Base-by-base conservation (phyloP, 2,113 vertebrate species). In the Menura novaehollandiae region DNA sequence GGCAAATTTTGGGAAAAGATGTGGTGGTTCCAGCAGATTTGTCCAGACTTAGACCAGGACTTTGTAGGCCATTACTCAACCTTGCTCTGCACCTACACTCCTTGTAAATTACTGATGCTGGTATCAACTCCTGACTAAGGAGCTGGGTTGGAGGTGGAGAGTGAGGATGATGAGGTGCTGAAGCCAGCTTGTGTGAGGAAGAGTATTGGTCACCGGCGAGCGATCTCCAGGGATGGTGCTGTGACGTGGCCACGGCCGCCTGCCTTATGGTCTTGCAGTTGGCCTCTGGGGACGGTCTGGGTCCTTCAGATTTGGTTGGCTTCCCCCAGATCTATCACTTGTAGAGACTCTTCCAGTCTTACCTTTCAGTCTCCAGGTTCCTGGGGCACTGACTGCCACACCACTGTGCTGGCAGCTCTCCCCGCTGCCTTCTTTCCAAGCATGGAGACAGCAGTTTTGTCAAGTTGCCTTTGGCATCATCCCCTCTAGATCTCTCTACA, bases 351-450 rank as follows among this genome's bases (percentile, higher is more conserved):
- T 73, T 68, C 37, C 23, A 49, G 22, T 43, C n/a, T 51, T 15
- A 6, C 4, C 20, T 73, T 37, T 46, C 15, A 81, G 66, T 56
- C 17, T 17, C 52, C 0, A 0, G 15, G 24, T 44, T 13, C 32
- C 21, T 75, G 69, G 27, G 26, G 21, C 9, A 3, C 8, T 24
- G 46, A 43, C n/a, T 66, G 3, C 37, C 7, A 0, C 1, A 4
- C 46, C 24, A 3, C 43, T 43, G 17, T 47, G 28, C 72, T 51
- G 64, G 66, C 51, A 62, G 32, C 69, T 62, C 26, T 21, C 46
- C 41, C n/a, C 22, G 7, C 41, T 33, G 44, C 30, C 41, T 53
- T 10, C 33, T 66, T 19, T 4, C 56, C 21, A 13, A 69, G n/a
- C 41, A 10, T 12, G 13, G 62, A 56, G 73, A 9, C 2, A 9